Percentiles rank a stretch among this genome's conserved stretches.
These are phyloP conservation scores for Prionace glauca DNA, from an alignment of 2,797 vertebrate species.

Conservation along the genomic window DNA sequence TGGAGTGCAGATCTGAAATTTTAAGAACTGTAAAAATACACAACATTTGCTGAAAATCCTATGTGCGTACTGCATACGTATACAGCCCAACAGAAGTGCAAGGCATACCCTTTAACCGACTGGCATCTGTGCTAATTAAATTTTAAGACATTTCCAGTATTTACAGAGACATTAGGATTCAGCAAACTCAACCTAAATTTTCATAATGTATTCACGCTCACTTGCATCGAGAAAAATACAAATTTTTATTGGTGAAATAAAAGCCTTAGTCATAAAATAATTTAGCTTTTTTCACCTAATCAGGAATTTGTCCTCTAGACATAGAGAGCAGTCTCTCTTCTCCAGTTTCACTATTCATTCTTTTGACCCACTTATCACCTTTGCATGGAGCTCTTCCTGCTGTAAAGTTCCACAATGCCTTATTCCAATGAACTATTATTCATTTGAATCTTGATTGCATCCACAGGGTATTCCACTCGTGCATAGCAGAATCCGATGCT, in stretches of 20 bases:
- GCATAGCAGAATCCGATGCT: not conserved
- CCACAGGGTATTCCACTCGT: not conserved
- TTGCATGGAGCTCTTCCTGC: not conserved
- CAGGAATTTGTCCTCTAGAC: not conserved
- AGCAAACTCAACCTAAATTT: not conserved
- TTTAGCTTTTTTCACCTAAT: not conserved
- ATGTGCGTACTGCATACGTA: not conserved
- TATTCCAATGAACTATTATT: not conserved
- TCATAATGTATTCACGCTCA: not conserved
- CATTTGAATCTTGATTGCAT: not conserved
- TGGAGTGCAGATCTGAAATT: too few relatives aligned
- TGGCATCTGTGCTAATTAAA: not conserved
- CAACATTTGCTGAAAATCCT: too few relatives aligned
- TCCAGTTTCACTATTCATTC: not conserved
- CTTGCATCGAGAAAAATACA: not conserved
- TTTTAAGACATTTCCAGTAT: not conserved
- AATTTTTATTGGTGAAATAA: not conserved
- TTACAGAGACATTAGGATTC: not conserved
- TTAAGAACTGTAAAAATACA: too few relatives aligned
- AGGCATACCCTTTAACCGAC: not conserved
- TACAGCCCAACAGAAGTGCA: not conserved
- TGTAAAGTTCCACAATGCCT: not conserved
- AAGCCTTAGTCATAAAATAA: not conserved
- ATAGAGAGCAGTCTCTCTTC: not conserved
- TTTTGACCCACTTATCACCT: not conserved